A percentile compares a stretch with the other conserved stretches of the same genome.
phyloP scores from a whole-genome alignment of 1,140 invertebrate species.

The Eurosta solidaginis region DNA sequence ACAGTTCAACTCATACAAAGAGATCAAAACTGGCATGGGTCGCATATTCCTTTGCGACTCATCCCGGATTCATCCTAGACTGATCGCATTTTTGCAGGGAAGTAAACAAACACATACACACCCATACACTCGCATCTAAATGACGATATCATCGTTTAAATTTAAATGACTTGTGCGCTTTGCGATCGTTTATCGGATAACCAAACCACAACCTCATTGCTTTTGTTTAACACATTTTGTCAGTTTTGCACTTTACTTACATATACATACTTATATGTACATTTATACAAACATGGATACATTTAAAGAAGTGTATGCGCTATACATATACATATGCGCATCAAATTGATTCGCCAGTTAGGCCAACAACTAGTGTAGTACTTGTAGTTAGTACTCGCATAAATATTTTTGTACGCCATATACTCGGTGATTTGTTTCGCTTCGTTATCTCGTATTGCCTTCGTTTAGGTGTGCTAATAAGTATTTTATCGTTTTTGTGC shows the following conservation, averaged over 20 bases:
- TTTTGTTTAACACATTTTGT: not conserved
- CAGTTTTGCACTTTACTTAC: too few relatives aligned
- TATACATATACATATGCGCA: too few relatives aligned
- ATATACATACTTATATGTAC: not conserved
- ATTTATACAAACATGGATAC: not conserved
- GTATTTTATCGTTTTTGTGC: not conserved
- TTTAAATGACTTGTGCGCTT: constrained; percentile 21
- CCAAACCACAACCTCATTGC: constrained; percentile 9
- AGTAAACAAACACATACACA: not conserved
- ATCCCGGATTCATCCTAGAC: too few relatives aligned
- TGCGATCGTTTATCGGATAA: constrained; percentile 17
- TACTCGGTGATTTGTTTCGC: constrained; percentile 15
- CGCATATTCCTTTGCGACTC: too few relatives aligned
- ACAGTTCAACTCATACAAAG: too few relatives aligned
- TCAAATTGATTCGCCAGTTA: not conserved
- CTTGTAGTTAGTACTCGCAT: too few relatives aligned
- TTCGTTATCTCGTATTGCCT: not conserved
- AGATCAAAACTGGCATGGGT: too few relatives aligned
- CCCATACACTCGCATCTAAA: not conserved
- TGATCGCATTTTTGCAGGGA: too few relatives aligned
- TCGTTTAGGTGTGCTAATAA: not conserved
- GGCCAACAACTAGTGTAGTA: not conserved
- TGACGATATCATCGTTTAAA: not conserved
- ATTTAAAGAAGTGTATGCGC: too few relatives aligned
- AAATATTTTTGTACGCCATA: not conserved